Evolutionary conservation across 30 jellyfish, hydroid and myxozoan genomes (phyloP).

Genomic region (Pelagia noctiluca): DNA sequence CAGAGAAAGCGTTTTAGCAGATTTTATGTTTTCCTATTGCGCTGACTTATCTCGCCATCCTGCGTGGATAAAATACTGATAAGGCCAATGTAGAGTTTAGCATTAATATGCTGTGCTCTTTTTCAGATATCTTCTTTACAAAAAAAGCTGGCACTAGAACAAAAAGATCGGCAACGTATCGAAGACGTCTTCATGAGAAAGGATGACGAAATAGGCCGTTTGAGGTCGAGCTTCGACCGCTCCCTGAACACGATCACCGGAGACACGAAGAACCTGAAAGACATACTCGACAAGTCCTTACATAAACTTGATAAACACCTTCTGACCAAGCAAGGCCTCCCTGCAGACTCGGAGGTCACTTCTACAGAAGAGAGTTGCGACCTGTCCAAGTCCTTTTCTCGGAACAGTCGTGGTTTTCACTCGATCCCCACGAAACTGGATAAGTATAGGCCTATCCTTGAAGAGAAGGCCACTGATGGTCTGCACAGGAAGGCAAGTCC

Average conservation of each 20-base stretch:
- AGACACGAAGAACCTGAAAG: constrained; percentile 83
- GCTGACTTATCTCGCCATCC: neutral
- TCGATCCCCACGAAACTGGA: constrained; percentile 55
- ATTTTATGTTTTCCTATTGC: neutral
- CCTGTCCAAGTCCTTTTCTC: constrained; percentile 13
- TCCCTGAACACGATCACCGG: constrained; percentile 85
- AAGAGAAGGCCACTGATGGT: neutral
- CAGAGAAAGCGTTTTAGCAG: too few species aligned
- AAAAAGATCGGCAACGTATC: constrained; percentile 73
- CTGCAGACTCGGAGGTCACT: constrained; percentile 80
- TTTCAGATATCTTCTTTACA: constrained; percentile 32
- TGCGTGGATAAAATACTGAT: neutral
- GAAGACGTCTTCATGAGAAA: constrained; percentile 75
- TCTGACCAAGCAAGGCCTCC: constrained; percentile 61
- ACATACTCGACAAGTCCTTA: constrained; percentile 80
- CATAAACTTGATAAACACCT: constrained; percentile 89
- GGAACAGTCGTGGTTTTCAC: neutral
- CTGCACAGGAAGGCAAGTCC: constrained; percentile 19
- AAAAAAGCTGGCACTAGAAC: constrained; percentile 61
- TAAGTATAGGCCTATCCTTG: constrained; percentile 41
- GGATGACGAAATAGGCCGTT: constrained; percentile 79
- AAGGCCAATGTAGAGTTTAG: neutral
- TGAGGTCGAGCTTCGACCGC: constrained; percentile 84
- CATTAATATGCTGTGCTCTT: neutral
- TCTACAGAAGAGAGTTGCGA: constrained; percentile 56